phyloP scores from a whole-genome alignment of 2,113 vertebrate genomes.

The Cynopterus brachyotis region DNA sequence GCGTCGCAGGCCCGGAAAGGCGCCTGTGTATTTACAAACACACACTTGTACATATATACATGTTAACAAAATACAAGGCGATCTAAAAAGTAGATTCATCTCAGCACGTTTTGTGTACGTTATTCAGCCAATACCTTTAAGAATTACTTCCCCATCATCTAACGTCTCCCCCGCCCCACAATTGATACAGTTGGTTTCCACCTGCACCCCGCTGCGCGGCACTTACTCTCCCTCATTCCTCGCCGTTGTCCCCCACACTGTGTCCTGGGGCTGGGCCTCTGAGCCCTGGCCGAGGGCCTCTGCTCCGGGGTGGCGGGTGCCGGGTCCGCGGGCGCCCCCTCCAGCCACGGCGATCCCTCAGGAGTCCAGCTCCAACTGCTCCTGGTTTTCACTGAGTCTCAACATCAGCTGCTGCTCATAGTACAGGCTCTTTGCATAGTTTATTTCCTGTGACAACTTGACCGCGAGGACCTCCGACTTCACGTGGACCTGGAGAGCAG shows the following conservation, averaged over 20 bases:
- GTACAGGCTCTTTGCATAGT: constrained; percentile 99
- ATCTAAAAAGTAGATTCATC: constrained; percentile 75
- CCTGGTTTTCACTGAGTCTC: constrained; percentile 88
- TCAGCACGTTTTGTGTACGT: constrained; percentile 61
- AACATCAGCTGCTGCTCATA: constrained; percentile 99
- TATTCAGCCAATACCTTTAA: constrained; percentile 68
- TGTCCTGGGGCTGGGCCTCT: background rate
- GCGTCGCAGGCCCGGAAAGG: constrained; percentile 64
- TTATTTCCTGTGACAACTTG: constrained; percentile 97
- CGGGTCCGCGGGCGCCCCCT: background rate
- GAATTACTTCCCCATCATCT: constrained; percentile 68
- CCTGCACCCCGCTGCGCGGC: background rate
- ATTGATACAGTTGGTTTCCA: background rate
- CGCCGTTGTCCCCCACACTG: background rate
- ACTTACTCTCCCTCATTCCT: background rate
- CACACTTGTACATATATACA: constrained; percentile 86
- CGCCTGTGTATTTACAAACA: constrained; percentile 83
- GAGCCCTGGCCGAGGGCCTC: background rate
- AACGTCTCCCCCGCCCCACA: constrained; percentile 29
- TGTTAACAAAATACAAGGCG: constrained; percentile 84
- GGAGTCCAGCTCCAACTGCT: constrained; percentile 92
- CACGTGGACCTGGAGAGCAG: constrained; percentile 91
- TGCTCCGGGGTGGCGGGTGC: background rate
- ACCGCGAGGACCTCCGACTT: constrained; percentile 93
- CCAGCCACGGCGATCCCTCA: constrained; percentile 79